A percentile compares a stretch with the other conserved stretches of the same genome.
phyloP scores from a whole-genome alignment of 2,888 invertebrate genomes.

The Chaitophorus viminalis region DNA sequence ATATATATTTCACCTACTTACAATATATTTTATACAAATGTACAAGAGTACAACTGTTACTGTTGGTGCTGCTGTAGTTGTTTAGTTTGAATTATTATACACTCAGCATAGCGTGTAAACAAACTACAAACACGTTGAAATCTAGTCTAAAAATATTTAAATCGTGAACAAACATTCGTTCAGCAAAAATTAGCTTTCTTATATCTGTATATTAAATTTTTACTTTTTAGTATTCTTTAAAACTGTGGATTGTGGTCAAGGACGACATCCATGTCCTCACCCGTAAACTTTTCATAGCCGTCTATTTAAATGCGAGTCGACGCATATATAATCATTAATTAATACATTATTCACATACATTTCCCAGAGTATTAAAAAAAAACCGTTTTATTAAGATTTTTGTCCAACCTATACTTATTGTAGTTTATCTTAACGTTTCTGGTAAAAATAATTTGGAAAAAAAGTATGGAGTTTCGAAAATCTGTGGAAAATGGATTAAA shows the following conservation, averaged over 20 bases:
- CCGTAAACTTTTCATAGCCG: neutral
- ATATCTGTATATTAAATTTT: too few species aligned
- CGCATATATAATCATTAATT: neutral
- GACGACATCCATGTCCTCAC: neutral
- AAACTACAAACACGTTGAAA: neutral
- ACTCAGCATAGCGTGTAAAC: neutral
- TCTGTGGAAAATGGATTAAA: too few species aligned
- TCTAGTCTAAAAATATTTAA: constrained; percentile 12
- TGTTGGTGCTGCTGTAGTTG: neutral
- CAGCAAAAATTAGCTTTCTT: neutral
- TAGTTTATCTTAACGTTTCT: neutral
- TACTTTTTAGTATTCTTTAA: neutral
- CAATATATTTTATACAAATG: neutral
- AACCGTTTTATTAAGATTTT: neutral
- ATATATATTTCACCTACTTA: neutral
- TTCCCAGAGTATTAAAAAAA: neutral
- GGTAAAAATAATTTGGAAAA: too few species aligned
- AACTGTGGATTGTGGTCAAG: constrained; percentile 9
- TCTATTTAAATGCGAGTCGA: neutral
- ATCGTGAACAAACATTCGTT: neutral
- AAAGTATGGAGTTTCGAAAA: too few species aligned
- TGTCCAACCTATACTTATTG: neutral
- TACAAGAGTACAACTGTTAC: neutral
- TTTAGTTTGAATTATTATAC: neutral
- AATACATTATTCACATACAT: neutral